Evolutionary conservation across 2,888 invertebrate genomes (phyloP), one percentile per base, ranked within the genome.

Genomic region (Unio pictorum): DNA sequence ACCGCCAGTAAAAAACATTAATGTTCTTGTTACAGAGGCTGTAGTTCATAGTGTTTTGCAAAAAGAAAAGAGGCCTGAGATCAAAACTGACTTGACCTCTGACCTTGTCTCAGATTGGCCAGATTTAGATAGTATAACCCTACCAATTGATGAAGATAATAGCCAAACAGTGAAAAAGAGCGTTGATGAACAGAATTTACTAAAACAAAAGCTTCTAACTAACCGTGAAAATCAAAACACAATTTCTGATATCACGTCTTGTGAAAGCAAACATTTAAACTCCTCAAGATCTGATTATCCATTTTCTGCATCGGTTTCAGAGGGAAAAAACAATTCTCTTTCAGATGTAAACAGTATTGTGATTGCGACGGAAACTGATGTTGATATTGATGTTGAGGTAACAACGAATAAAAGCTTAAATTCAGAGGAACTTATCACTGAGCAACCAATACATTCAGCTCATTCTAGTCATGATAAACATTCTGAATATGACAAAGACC

Each of bases 61-160:
- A 1, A 30, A 61, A 56, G n/a, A 60, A 67, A 30, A 61, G 55
- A 7, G n/a, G 57, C 23, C 23, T 45, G 45, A 11, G 45, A 45
- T 15, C 11, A 45, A 11, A 18, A 61, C 23, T 28, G 67, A 26
- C 8, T 61, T 64, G 18, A 45, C 67, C 56, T 26, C 54, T 30
- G 64, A 26, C 61, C n/a, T 55, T 1, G 18, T 34, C 54, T 66
- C 71, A 63, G 74, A 74, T 55, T 76, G 77, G 77, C 77, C 80
- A 57, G 71, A 75, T 59, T 57, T 78, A 30, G 75, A 77, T 65
- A 64, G 66, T 54, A 56, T 78, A 20, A 72, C 68, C 45, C 18
- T 69, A 55, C 64, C 69, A 34, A 23, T 23, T 54, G 67, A 63
- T 30, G 66, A 67, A 20, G 61, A 18, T 23, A 26, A 55, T 11